These are phyloP conservation scores for Acanthosepion pharaonis DNA, from an alignment of 2,888 invertebrate genomes.

Conservation along the genomic window DNA sequence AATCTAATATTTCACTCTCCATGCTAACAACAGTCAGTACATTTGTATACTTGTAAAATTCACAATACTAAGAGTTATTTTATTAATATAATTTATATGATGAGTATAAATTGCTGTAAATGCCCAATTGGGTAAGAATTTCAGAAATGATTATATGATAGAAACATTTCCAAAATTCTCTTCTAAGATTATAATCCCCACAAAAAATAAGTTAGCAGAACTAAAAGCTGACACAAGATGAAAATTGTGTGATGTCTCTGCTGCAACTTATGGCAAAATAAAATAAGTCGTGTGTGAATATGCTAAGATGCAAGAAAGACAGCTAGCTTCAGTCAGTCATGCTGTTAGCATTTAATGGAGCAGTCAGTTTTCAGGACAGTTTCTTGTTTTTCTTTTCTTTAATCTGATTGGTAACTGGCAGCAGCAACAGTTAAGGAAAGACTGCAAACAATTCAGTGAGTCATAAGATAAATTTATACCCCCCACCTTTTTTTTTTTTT, in stretches of 20 bases:
- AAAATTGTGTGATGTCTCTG: background rate
- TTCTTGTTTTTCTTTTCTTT: background rate
- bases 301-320: background rate
- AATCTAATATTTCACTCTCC: no score
- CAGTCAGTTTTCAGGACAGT: background rate
- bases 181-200: background rate
- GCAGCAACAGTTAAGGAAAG: background rate
- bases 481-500: no score
- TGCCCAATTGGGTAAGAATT: background rate
- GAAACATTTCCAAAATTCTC: background rate
- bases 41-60: no score
- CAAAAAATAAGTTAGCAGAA: background rate
- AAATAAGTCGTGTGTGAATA: background rate
- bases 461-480: background rate
- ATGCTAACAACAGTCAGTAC: no score
- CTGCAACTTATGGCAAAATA: background rate
- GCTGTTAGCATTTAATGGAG: background rate
- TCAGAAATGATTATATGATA: background rate
- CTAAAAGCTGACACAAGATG: background rate
- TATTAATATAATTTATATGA: no score
- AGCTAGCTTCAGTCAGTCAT: background rate
- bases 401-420: constrained; percentile 12
- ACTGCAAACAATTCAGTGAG: background rate
- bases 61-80: no score
- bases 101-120: no score